phyloP scores from a whole-genome alignment of 2,797 vertebrate species.

The Artibeus lituratus region DNA sequence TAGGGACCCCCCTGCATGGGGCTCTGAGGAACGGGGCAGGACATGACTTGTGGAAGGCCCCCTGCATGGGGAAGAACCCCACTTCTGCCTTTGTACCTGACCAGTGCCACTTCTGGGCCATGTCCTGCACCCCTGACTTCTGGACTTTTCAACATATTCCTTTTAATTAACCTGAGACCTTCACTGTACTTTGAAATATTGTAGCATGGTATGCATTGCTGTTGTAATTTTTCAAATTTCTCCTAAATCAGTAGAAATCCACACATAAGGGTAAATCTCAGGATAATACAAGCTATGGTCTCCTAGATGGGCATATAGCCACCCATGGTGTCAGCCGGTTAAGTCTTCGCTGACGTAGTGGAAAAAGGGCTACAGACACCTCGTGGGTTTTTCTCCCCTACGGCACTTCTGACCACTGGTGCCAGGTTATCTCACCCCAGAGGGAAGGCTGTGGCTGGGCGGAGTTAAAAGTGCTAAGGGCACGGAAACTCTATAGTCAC shows the following conservation, averaged over 20 bases:
- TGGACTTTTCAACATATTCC: background rate
- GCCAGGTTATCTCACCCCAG: background rate
- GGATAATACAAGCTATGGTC: background rate
- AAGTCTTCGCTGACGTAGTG: background rate
- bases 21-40: background rate
- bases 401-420: background rate
- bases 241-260: background rate
- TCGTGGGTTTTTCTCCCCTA: background rate
- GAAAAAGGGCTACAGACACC: background rate
- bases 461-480: background rate
- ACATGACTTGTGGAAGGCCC: no score
- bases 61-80: background rate
- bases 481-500: background rate
- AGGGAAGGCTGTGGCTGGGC: background rate
- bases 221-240: background rate
- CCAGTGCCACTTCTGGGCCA: background rate
- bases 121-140: conserved; percentile 44
- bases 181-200: background rate
- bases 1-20: background rate
- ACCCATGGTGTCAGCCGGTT: background rate
- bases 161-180: background rate
- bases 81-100: background rate
- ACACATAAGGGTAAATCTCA: background rate
- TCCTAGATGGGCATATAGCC: background rate
- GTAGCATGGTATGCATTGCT: background rate